These are phyloP conservation scores for Crotalus tigris DNA, from an alignment of 2,113 vertebrate species.

Conservation along the genomic window DNA sequence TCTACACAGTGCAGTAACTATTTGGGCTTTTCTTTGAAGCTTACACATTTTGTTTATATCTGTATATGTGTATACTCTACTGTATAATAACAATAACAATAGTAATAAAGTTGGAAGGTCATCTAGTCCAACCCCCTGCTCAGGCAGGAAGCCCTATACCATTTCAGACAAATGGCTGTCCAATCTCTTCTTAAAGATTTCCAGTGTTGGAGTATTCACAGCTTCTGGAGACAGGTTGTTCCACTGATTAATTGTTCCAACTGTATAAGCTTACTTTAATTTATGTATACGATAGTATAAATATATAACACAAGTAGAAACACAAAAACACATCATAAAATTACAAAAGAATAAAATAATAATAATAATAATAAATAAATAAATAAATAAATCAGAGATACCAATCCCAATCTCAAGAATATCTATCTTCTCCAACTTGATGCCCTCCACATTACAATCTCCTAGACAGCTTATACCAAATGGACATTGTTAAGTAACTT, in stretches of 20 bases:
- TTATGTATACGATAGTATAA: neutral
- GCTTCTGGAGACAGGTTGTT: no score
- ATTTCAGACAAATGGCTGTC: no score
- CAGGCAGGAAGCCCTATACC: no score
- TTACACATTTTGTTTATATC: neutral
- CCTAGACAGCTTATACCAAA: neutral
- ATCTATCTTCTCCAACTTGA: neutral
- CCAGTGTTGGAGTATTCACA: no score
- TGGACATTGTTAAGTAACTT: neutral
- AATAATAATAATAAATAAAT: neutral
- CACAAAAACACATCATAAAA: neutral
- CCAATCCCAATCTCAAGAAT: neutral
- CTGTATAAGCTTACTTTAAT: neutral
- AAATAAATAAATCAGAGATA: neutral
- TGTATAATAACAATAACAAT: no score
- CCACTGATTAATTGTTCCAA: no score
- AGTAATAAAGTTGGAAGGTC: no score
- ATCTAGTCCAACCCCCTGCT: no score
- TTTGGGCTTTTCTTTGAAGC: neutral
- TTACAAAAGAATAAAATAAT: neutral
- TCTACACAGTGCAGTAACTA: neutral
- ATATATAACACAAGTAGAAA: neutral
- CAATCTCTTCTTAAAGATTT: no score
- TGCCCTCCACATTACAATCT: neutral
- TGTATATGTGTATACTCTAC: neutral